phyloP scores from a whole-genome alignment of 1,140 invertebrate species.

The Nymphalis io region DNA sequence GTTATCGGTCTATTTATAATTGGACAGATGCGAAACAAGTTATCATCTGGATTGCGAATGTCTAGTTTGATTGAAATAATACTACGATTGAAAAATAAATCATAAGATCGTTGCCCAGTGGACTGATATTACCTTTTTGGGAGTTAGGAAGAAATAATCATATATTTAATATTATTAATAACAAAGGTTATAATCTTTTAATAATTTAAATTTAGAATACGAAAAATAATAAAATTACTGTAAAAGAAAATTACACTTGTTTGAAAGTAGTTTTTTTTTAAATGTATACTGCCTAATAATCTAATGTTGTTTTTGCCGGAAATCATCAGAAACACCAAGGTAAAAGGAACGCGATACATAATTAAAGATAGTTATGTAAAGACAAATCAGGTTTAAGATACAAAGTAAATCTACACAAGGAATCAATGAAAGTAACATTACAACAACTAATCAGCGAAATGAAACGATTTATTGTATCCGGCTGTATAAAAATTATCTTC shows the following conservation, averaged over 20 bases:
- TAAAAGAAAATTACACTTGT: too few species aligned
- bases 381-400: conserved; percentile 23
- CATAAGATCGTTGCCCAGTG: too few species aligned
- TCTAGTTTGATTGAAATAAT: conserved; percentile 13
- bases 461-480: conserved; percentile 28
- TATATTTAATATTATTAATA: too few species aligned
- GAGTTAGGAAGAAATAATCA: too few species aligned
- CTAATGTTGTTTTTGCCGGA: too few species aligned
- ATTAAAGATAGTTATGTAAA: conserved; percentile 33
- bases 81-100: conserved; percentile 6
- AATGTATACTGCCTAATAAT: too few species aligned
- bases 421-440: conserved; percentile 35
- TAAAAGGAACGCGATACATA: conserved; percentile 17
- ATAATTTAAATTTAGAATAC: too few species aligned
- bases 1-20: conserved; percentile 57
- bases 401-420: conserved; percentile 22
- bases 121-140: too few species aligned
- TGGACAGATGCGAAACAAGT: conserved; percentile 47
- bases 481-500: conserved; percentile 20
- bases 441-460: conserved; percentile 24
- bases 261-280: too few species aligned
- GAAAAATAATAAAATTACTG: too few species aligned
- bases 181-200: too few species aligned
- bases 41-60: conserved; percentile 35
- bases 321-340: not conserved